Evolutionary conservation across 2,797 vertebrate species (phyloP).

Genomic region (Pipistrellus kuhlii): DNA sequence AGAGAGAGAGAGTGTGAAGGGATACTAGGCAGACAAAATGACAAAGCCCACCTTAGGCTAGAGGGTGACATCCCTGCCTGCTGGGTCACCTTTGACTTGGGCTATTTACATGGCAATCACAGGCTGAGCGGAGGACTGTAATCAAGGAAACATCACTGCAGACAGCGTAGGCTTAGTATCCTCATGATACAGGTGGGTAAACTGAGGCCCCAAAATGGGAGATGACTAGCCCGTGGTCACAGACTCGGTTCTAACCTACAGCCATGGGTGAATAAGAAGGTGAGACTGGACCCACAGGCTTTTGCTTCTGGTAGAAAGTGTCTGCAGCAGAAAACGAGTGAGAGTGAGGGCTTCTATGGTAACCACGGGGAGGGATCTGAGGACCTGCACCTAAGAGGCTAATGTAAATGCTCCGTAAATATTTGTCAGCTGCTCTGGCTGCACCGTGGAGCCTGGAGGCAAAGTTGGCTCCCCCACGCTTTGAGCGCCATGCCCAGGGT

Average conservation of each 20-base stretch:
- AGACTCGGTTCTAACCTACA: neutral
- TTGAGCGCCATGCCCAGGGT: neutral
- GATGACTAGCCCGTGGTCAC: neutral
- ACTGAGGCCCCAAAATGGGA: neutral
- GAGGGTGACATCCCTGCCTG: neutral
- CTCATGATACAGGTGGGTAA: neutral
- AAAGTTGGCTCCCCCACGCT: neutral
- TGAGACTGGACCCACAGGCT: neutral
- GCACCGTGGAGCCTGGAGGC: neutral
- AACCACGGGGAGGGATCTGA: neutral
- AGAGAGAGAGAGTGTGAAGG: neutral
- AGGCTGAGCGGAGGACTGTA: neutral
- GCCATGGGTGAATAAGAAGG: neutral
- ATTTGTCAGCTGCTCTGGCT: neutral
- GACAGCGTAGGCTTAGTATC: neutral
- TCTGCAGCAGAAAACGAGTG: neutral
- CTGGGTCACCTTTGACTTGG: neutral
- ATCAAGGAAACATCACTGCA: neutral
- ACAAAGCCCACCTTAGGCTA: neutral
- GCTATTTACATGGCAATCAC: neutral
- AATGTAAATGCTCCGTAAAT: neutral
- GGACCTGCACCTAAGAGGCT: neutral
- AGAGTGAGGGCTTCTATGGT: neutral
- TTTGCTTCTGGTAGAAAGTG: conserved; percentile 26
- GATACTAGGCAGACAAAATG: neutral